Evolutionary conservation across 2,797 vertebrate genomes (phyloP).

Genomic region (Antrozous pallidus): DNA sequence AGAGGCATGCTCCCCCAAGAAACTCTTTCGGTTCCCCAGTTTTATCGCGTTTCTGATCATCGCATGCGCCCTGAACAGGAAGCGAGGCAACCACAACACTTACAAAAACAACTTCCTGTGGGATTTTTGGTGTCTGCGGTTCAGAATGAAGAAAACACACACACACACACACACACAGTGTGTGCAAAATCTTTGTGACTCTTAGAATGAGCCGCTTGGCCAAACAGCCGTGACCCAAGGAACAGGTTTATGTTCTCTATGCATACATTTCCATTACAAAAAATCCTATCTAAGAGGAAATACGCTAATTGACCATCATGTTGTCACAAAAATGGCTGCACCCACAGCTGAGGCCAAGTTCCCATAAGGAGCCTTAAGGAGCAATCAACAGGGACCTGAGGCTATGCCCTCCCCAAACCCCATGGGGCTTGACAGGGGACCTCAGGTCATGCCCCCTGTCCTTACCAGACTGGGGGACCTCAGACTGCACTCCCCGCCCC

Average conservation of each 20-base stretch:
- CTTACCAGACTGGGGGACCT: no score
- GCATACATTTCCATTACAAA: background rate
- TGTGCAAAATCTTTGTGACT: background rate
- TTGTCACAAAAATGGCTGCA: no score
- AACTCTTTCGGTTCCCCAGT: constrained; percentile 62
- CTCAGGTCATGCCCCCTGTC: no score
- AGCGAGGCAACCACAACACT: constrained; percentile 80
- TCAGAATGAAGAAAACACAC: constrained; percentile 43
- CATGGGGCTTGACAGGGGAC: no score
- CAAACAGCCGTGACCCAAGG: background rate
- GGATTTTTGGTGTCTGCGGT: constrained; percentile 78
- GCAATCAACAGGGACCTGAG: no score
- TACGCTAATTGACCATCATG: no score
- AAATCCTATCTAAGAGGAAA: no score
- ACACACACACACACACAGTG: background rate
- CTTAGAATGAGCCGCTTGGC: background rate
- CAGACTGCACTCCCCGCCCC: no score
- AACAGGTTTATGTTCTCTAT: background rate
- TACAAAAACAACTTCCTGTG: constrained; percentile 83
- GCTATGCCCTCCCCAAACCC: no score
- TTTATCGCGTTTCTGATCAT: constrained; percentile 72
- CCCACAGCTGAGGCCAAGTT: no score
- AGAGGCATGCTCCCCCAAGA: constrained; percentile 55
- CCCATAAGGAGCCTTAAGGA: no score
- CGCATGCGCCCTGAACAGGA: constrained; percentile 74